These are phyloP conservation scores for Eurytoma californica DNA, from an alignment of 2,888 invertebrate species.

Conservation along the genomic window DNA sequence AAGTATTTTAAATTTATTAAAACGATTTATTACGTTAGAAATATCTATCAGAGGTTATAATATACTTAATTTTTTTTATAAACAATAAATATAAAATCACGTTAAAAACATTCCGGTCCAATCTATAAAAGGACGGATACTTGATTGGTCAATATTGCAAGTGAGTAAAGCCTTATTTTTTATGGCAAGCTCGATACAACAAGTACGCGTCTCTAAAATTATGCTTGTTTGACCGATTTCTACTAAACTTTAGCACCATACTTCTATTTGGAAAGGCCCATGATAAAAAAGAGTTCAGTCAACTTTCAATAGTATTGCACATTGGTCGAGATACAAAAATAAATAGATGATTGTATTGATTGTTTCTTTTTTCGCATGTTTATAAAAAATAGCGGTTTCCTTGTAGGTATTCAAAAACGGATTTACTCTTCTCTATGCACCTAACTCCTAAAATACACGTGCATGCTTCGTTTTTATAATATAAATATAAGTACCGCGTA, in stretches of 20 bases:
- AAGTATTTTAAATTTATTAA: constrained; percentile 52
- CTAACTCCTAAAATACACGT: constrained; percentile 50
- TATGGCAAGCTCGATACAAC: constrained; percentile 52
- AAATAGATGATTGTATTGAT: constrained; percentile 52
- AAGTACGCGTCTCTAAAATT: constrained; percentile 52
- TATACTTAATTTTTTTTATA: constrained; percentile 42
- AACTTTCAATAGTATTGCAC: constrained; percentile 55
- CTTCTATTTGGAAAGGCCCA: constrained; percentile 44
- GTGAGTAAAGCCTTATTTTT: constrained; percentile 52
- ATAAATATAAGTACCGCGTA: constrained; percentile 45
- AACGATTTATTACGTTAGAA: constrained; percentile 52
- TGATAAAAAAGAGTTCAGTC: constrained; percentile 34
- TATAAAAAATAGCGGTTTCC: constrained; percentile 50
- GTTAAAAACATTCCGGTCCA: constrained; percentile 63
- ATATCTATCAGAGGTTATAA: constrained; percentile 49
- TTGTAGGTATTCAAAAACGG: constrained; percentile 24
- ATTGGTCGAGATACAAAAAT: constrained; percentile 54
- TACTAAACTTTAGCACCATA: constrained; percentile 55
- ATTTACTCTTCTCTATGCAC: constrained; percentile 47
- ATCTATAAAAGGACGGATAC: constrained; percentile 58
- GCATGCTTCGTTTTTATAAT: constrained; percentile 17
- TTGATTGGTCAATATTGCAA: constrained; percentile 56
- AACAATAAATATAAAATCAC: constrained; percentile 63
- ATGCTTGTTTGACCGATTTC: constrained; percentile 41
- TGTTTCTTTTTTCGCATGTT: constrained; percentile 31